A percentile compares a stretch with the other conserved stretches of the same genome.
Evolutionary conservation across 2,113 vertebrate species (phyloP).

Genomic region (Equus przewalskii): DNA sequence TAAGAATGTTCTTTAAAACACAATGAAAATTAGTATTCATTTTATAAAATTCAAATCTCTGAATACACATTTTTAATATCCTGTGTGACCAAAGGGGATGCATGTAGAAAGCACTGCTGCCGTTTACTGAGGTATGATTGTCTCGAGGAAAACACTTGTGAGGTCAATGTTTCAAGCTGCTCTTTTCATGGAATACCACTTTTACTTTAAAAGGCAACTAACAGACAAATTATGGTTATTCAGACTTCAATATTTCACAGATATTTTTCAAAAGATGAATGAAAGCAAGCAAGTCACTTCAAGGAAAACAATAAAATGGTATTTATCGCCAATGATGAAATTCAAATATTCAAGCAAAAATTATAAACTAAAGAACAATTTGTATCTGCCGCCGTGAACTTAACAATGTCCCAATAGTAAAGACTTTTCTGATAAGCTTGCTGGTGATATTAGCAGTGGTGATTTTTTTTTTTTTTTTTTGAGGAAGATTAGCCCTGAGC

Average conservation of each 20-base stretch:
- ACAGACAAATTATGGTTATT: neutral
- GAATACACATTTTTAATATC: neutral
- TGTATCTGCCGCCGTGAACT: neutral
- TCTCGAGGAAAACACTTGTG: neutral
- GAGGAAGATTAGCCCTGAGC: no score
- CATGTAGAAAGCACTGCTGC: neutral
- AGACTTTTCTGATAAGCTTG: conserved; percentile 30
- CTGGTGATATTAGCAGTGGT: neutral
- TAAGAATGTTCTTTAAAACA: neutral
- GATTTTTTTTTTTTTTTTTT: neutral
- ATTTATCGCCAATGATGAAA: conserved; percentile 26
- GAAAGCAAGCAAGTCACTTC: neutral
- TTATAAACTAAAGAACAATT: conserved; percentile 30
- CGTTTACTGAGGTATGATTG: neutral
- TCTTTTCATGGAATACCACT: neutral
- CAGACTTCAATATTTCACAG: neutral
- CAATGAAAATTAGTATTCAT: neutral
- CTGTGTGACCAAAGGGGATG: neutral
- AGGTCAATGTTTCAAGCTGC: neutral
- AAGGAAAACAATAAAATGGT: neutral
- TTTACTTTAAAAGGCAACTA: conserved; percentile 42
- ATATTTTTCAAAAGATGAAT: neutral
- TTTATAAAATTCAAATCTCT: neutral
- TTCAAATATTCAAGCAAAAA: conserved; percentile 22
- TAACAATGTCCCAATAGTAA: neutral